Evolutionary conservation across 2,113 vertebrate species (phyloP).

Genomic region (Ramphastos sulfuratus): DNA sequence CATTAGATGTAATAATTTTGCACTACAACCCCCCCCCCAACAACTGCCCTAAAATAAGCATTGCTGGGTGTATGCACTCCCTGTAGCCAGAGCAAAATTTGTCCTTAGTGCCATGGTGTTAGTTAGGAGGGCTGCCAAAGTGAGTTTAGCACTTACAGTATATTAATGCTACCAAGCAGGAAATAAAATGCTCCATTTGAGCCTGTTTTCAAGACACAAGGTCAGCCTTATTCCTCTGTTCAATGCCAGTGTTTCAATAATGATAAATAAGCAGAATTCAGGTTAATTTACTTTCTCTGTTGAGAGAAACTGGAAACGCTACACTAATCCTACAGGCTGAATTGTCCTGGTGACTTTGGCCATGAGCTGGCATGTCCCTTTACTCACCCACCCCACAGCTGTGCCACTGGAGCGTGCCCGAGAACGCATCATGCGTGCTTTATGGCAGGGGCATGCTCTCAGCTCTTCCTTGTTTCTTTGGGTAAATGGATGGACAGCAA

Average conservation of each 20-base stretch:
- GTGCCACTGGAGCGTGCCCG: fast-evolving
- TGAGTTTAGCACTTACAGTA: background rate
- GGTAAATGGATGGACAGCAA: background rate
- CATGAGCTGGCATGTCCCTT: background rate
- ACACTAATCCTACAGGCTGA: background rate
- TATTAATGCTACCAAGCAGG: background rate
- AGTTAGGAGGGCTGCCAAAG: background rate
- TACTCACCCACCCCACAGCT: background rate
- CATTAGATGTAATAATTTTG: background rate
- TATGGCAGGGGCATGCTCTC: background rate
- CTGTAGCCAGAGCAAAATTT: background rate
- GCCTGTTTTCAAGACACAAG: background rate
- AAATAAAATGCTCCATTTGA: background rate
- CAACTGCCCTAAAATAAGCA: background rate
- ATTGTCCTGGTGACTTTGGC: background rate
- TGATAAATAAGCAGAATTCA: background rate
- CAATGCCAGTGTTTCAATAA: background rate
- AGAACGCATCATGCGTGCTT: background rate
- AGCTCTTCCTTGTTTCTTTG: background rate
- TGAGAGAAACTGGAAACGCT: background rate
- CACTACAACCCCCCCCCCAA: background rate
- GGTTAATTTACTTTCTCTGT: background rate
- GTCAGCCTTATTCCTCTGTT: background rate
- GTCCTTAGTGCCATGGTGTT: background rate
- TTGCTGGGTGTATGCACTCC: background rate